Conservation (phyloP, 2,113 vertebrate genomes). For the Drymodes brunneopygia region DNA sequence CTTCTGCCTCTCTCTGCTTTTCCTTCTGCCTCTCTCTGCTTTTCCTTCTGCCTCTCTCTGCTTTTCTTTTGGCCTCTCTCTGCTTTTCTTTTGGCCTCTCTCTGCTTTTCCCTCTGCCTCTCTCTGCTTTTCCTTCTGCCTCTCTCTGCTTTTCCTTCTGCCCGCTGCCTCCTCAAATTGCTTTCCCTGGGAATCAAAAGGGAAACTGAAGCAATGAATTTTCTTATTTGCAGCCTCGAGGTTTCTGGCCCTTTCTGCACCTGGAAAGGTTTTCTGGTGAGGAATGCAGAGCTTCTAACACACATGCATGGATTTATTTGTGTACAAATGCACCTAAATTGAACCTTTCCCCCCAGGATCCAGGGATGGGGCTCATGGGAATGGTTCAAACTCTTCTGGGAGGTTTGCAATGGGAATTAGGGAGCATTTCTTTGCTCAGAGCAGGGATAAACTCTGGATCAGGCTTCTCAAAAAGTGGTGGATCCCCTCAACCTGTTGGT, state of each 20-base stretch:
- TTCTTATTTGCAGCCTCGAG: not conserved
- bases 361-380: rapidly evolving
- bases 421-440: not conserved
- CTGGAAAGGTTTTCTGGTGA: not conserved
- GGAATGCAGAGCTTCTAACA: not conserved
- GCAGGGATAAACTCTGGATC: not conserved
- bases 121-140: not conserved
- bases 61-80: too few relatives aligned
- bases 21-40: not conserved
- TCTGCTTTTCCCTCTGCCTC: not conserved
- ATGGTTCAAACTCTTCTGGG: not conserved
- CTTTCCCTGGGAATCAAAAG: not conserved
- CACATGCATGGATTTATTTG: rapidly evolving
- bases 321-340: too few relatives aligned
- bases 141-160: not conserved
- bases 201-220: not conserved
- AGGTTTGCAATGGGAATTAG: not conserved
- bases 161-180: not conserved
- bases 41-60: not conserved
- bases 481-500: rapidly evolving
- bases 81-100: too few relatives aligned
- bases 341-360: not conserved
- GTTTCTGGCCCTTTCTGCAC: not conserved
- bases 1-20: not conserved
- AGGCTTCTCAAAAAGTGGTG: not conserved